Evolutionary conservation across 2,113 vertebrate species (phyloP).

Genomic region (Zapus hudsonius): DNA sequence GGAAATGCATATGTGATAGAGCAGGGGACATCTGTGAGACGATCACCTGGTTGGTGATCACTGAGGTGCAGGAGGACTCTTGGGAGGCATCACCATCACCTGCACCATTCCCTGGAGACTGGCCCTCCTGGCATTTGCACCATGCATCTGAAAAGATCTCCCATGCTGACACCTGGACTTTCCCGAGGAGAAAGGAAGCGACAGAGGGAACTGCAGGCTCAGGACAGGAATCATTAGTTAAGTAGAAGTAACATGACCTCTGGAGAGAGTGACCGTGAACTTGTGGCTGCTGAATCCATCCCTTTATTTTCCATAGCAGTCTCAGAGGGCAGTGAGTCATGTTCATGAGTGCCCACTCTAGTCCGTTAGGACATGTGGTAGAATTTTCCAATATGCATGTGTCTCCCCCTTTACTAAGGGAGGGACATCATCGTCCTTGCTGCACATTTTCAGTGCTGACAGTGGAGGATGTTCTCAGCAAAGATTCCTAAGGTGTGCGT

Average conservation of each 20-base stretch:
- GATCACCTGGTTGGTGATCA: accelerated
- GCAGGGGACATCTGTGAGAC: too few relatives aligned
- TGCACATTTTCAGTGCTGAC: too few relatives aligned
- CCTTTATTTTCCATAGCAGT: neutral
- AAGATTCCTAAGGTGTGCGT: neutral
- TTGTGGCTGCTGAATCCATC: neutral
- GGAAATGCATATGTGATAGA: accelerated
- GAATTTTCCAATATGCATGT: neutral
- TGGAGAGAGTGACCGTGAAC: neutral
- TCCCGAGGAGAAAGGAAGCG: neutral
- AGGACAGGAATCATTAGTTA: neutral
- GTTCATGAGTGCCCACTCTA: neutral
- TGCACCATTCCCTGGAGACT: neutral
- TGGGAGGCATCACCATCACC: accelerated
- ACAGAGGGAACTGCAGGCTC: neutral
- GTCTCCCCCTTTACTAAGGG: neutral
- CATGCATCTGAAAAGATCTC: too few relatives aligned
- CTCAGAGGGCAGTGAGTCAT: neutral
- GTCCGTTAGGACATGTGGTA: neutral
- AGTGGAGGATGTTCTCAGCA: neutral
- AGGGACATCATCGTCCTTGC: accelerated
- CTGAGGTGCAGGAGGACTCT: neutral
- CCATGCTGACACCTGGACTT: neutral
- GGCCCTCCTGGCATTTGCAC: accelerated
- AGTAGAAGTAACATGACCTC: neutral